A percentile compares a stretch with the other conserved stretches of the same genome.
Evolutionary conservation across 1,140 invertebrate genomes (phyloP).

Genomic region (Elymnias hypermnestra): DNA sequence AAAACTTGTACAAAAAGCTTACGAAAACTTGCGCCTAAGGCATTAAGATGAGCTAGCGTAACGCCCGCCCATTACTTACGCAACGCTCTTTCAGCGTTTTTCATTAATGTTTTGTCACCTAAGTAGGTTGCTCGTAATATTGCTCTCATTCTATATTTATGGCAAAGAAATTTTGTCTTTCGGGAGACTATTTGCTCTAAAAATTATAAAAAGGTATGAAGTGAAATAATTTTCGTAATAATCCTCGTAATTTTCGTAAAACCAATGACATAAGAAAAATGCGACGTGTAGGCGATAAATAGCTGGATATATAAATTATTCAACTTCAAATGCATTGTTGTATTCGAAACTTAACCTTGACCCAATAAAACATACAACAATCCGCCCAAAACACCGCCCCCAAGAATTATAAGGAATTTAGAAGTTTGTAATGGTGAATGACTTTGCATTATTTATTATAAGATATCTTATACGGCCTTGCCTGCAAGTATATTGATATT

Average conservation of each 20-base stretch:
- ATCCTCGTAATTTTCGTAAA: too few species aligned
- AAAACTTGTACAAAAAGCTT: too few species aligned
- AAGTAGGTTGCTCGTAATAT: not conserved
- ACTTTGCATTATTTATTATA: not conserved
- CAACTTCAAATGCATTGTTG: conserved; percentile 38
- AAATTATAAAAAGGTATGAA: too few species aligned
- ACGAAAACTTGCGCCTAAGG: not conserved
- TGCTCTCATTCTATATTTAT: not conserved
- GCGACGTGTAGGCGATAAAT: conserved; percentile 34
- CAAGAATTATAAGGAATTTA: not conserved
- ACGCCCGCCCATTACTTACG: conserved; percentile 25
- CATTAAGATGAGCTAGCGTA: conserved; percentile 17
- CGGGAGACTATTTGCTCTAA: not conserved
- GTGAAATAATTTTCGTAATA: too few species aligned
- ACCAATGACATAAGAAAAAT: conserved; percentile 23
- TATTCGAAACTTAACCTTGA: conserved; percentile 42
- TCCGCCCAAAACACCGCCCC: conserved; percentile 2
- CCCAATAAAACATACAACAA: conserved; percentile 21
- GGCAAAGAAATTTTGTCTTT: not conserved
- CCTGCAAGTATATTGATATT: too few species aligned
- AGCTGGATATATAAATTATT: conserved; percentile 31
- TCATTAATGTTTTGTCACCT: not conserved
- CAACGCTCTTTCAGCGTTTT: conserved; percentile 4
- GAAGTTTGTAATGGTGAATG: not conserved
- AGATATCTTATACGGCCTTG: not conserved